Conservation (phyloP, 2,888 invertebrate genomes). For the Acrobasis consociella region DNA sequence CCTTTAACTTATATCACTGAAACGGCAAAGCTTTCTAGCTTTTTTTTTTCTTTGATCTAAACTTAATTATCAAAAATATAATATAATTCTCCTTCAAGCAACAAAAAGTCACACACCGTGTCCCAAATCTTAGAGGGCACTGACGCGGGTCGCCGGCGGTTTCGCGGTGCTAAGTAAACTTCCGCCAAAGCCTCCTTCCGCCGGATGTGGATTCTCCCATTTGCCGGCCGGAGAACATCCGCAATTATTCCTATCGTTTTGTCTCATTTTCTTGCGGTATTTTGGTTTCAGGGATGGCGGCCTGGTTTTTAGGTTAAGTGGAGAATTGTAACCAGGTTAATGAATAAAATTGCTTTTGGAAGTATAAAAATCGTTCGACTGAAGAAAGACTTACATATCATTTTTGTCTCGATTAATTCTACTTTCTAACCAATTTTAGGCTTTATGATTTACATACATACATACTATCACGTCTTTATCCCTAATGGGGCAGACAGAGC, state of each 20-base stretch:
- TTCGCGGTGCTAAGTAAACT: constrained; percentile 71
- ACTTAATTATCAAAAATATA: too few species aligned
- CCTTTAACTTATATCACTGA: too few species aligned
- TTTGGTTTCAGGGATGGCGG: not conserved
- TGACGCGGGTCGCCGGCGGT: constrained; percentile 57
- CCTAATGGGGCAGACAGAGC: too few species aligned
- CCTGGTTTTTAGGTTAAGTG: not conserved
- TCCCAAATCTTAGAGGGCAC: constrained; percentile 41
- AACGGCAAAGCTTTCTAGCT: too few species aligned
- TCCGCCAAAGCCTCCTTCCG: constrained; percentile 63
- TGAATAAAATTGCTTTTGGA: not conserved
- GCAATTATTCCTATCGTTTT: constrained; percentile 60
- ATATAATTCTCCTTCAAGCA: too few species aligned
- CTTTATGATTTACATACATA: too few species aligned
- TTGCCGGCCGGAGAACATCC: constrained; percentile 61
- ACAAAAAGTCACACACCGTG: constrained; percentile 22
- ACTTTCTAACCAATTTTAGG: too few species aligned
- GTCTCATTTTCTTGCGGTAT: constrained; percentile 37
- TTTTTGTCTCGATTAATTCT: too few species aligned
- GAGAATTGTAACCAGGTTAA: not conserved
- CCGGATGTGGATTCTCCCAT: constrained; percentile 68
- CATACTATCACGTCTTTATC: too few species aligned
- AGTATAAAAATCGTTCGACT: too few species aligned
- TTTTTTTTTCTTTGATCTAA: too few species aligned
- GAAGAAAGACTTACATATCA: too few species aligned